These are phyloP conservation scores for Strigamia maritima DNA, from an alignment of 2,888 invertebrate species.

Conservation along the genomic window DNA sequence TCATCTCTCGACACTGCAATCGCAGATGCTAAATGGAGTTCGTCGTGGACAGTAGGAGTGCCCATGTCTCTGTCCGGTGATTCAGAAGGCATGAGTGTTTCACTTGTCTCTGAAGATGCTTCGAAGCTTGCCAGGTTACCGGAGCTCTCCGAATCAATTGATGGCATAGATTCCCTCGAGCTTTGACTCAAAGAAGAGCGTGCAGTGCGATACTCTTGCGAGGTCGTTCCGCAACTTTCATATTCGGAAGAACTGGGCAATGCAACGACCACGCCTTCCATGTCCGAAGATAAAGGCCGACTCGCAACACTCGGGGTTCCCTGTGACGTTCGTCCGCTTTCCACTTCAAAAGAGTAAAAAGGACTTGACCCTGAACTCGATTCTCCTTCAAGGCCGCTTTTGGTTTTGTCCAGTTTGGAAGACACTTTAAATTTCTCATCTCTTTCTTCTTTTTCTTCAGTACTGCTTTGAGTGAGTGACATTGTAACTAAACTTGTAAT, in stretches of 20 bases:
- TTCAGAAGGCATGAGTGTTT: slow-evolving; percentile 86
- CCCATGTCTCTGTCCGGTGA: slow-evolving; percentile 58
- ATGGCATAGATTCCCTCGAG: slow-evolving; percentile 84
- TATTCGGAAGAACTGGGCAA: slow-evolving; percentile 66
- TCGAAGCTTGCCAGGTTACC: slow-evolving; percentile 85
- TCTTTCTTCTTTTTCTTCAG: neutral
- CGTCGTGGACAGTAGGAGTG: slow-evolving; percentile 53
- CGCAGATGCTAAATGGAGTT: slow-evolving; percentile 47
- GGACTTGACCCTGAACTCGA: slow-evolving; percentile 86
- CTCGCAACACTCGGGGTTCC: slow-evolving; percentile 56
- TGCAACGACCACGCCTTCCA: slow-evolving; percentile 66
- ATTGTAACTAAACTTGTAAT: neutral
- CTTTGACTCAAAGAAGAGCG: slow-evolving; percentile 70
- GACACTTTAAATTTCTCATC: slow-evolving; percentile 24
- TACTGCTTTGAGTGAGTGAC: neutral
- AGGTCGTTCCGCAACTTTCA: slow-evolving; percentile 78
- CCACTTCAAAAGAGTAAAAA: slow-evolving; percentile 77
- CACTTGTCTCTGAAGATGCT: slow-evolving; percentile 80
- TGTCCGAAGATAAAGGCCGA: slow-evolving; percentile 80
- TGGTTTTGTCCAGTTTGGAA: slow-evolving; percentile 26
- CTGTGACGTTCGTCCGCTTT: slow-evolving; percentile 52
- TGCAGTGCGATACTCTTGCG: slow-evolving; percentile 82
- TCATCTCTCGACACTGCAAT: neutral
- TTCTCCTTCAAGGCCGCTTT: slow-evolving; percentile 64
- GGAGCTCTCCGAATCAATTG: slow-evolving; percentile 82